Percentiles rank a stretch among this genome's conserved stretches.
Conservation (phyloP, 2,113 vertebrate genomes). For the Propithecus coquereli region DNA sequence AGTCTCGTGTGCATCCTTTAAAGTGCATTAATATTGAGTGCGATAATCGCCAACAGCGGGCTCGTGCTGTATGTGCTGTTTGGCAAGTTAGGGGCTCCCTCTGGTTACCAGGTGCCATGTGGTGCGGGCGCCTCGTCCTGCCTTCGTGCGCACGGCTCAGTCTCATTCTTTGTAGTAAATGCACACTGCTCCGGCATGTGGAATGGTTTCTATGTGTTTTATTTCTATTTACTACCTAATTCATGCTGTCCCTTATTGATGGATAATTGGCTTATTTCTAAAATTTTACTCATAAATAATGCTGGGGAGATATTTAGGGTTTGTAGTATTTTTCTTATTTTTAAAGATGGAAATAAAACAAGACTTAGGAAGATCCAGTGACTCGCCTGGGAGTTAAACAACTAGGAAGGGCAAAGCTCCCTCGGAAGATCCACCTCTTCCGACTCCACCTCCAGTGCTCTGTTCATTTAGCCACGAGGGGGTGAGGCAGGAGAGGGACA, state of each 20-base stretch:
- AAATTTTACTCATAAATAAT: background rate
- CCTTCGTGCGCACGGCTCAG: background rate
- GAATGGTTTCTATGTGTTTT: background rate
- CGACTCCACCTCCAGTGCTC: background rate
- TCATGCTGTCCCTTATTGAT: background rate
- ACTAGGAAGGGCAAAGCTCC: background rate
- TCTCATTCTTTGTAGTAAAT: background rate
- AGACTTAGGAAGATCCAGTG: background rate
- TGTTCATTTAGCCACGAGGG: background rate
- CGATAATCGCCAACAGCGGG: background rate
- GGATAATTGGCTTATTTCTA: conserved; percentile 5
- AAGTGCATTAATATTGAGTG: background rate
- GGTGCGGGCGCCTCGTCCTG: rapidly evolving
- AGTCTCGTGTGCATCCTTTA: background rate
- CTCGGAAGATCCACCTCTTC: background rate
- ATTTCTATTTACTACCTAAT: background rate
- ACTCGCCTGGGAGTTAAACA: background rate
- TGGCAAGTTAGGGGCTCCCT: background rate
- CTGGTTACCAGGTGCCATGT: rapidly evolving
- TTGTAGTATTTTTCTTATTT: conserved; percentile 1
- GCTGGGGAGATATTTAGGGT: background rate
- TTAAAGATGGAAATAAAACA: background rate
- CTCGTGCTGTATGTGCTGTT: rapidly evolving
- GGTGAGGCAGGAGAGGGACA: background rate
- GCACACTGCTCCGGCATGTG: background rate